phyloP scores from a whole-genome alignment of 2,888 invertebrate genomes.

The Augochlorella aurata region DNA sequence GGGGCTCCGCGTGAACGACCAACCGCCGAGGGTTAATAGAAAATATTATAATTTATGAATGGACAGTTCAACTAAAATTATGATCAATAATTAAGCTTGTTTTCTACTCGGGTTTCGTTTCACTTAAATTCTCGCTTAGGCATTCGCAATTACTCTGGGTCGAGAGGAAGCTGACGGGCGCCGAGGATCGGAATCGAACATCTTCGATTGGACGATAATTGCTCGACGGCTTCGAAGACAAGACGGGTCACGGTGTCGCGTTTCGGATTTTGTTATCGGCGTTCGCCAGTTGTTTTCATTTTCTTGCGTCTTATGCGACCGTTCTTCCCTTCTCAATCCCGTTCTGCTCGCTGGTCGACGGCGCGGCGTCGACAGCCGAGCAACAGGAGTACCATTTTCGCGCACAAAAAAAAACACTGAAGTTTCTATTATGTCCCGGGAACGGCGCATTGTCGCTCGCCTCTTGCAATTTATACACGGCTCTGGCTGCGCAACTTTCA shows the following conservation, averaged over 20 bases:
- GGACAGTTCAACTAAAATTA: no score
- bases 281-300: neutral
- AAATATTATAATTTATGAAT: no score
- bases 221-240: neutral
- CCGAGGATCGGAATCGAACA: neutral
- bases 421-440: slow-evolving; percentile 14
- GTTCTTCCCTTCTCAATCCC: neutral
- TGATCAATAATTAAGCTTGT: no score
- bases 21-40: no score
- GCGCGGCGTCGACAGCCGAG: neutral
- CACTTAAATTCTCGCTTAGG: no score
- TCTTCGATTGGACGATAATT: neutral
- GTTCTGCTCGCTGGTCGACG: no score
- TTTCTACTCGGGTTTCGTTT: no score
- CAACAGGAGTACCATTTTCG: slow-evolving; percentile 9
- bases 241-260: neutral
- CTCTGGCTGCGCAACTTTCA: slow-evolving; percentile 2
- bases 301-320: neutral
- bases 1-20: no score
- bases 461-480: slow-evolving; percentile 19
- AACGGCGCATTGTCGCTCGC: slow-evolving; percentile 6
- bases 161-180: neutral
- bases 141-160: no score
- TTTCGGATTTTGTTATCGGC: slow-evolving; percentile 1
- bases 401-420: slow-evolving; percentile 4